Evolutionary conservation across 2,797 vertebrate species (phyloP), one percentile per base, ranked within the genome.

Genomic region (Ara ararauna): DNA sequence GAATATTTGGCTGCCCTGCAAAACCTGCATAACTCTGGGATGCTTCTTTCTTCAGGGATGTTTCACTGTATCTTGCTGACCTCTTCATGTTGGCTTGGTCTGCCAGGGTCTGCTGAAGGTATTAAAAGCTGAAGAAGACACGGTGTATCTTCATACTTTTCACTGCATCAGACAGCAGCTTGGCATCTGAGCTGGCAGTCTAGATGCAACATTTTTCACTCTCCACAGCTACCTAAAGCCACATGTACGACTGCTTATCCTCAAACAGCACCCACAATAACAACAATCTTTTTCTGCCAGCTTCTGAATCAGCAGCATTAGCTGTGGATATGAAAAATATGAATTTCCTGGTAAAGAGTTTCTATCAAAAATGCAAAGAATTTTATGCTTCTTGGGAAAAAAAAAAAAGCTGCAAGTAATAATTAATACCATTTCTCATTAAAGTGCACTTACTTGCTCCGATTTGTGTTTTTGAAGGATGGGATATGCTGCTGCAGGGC

Each of bases 1-100:
- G 74, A 76, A 60, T 60, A 53, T 76, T 82, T 54, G 64, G 85
- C 87, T 88, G 90, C 80, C 79, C 85, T 71, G 91, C 60, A 87
- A 93, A 91, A 73, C 85, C 85, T 75, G 24, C 9, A 0, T 34
- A 68, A 72, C 1, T 17, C 70, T 34, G 51, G 56, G 68, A 64
- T 61, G 83, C 56, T 70, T 79, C 70, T 94, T 74, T 72, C 47
- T 68, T 67, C 66, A 32, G 20, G 84, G 72, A 51, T 78, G 78
- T 70, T 95, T 94, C 80, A 75, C 92, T 58, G 77, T 26, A 47
- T 81, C 92, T 85, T 1, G 0, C 86, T 94, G 90, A 80, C 51
- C 53, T 40, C 34, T 61, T 29, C 44, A 15, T 5, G n/a, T 54
- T 1, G 11, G 62, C 53, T 75, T 70, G 56, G 38, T 75, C 45